phyloP scores from a whole-genome alignment of 1,140 invertebrate genomes.

The Amyelois transitella region DNA sequence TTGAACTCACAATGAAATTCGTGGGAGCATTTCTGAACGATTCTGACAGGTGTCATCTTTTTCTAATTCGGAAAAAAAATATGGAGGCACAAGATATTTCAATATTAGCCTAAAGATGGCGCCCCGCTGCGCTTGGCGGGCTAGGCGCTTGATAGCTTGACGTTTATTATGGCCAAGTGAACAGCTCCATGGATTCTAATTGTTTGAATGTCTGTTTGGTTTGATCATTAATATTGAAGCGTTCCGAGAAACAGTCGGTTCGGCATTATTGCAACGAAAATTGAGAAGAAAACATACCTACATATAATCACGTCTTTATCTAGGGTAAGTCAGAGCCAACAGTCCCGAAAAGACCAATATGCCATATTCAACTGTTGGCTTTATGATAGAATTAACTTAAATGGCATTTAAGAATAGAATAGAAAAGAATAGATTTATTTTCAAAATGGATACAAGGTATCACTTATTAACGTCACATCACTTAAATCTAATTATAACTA shows the following conservation, averaged over 20 bases:
- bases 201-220: neutral
- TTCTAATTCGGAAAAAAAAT: slow-evolving; percentile 34
- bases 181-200: neutral
- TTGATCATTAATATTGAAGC: neutral
- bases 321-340: too few relatives aligned
- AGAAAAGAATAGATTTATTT: too few relatives aligned
- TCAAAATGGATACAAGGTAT: too few relatives aligned
- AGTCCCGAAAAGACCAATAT: too few relatives aligned
- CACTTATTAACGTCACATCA: too few relatives aligned
- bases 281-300: too few relatives aligned
- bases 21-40: slow-evolving; percentile 46
- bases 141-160: neutral
- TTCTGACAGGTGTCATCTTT: slow-evolving; percentile 67
- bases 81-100: slow-evolving; percentile 48
- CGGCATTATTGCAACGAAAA: too few relatives aligned
- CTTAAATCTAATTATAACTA: too few relatives aligned
- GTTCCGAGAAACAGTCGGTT: neutral
- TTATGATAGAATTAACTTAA: too few relatives aligned
- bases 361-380: too few relatives aligned
- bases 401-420: too few relatives aligned
- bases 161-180: slow-evolving; percentile 9
- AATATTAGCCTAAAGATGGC: slow-evolving; percentile 44
- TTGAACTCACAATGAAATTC: slow-evolving; percentile 27
- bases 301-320: too few relatives aligned
- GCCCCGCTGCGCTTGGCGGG: slow-evolving; percentile 34